Evolutionary conservation across 2,113 vertebrate species (phyloP).

Genomic region (Megaleporinus macrocephalus): DNA sequence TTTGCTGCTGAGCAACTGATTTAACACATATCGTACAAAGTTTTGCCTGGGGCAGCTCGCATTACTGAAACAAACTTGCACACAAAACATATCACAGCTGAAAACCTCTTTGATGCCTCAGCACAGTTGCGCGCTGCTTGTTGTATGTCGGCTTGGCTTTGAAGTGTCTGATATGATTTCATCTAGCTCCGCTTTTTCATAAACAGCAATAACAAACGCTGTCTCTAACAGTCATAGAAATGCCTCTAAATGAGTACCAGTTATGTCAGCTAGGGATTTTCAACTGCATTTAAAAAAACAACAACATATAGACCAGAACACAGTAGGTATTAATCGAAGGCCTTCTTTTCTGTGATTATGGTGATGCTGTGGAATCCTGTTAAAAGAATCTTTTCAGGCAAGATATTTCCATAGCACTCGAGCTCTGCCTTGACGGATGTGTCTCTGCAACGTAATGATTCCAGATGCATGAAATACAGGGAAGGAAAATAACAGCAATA

Average conservation of each 20-base stretch:
- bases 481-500: conserved; percentile 36
- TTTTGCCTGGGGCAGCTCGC: neutral
- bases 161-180: conserved; percentile 49
- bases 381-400: neutral
- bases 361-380: neutral
- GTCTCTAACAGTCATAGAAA: conserved; percentile 7
- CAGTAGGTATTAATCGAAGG: neutral
- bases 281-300: neutral
- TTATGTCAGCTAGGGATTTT: conserved; percentile 28
- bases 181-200: conserved; percentile 11
- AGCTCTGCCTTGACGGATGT: conserved; percentile 25
- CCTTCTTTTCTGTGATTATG: neutral
- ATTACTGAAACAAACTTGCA: conserved; percentile 6
- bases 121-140: conserved; percentile 23
- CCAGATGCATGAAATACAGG: conserved; percentile 49
- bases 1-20: conserved; percentile 31
- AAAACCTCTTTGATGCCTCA: conserved; percentile 42
- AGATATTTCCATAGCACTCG: neutral
- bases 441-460: conserved; percentile 31
- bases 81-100: conserved; percentile 26
- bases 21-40: conserved; percentile 29
- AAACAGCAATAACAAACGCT: conserved; percentile 17
- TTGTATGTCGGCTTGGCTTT: conserved; percentile 40
- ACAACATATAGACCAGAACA: neutral
- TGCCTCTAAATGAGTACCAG: conserved; percentile 13